Base-by-base conservation (phyloP, 2,797 vertebrate genomes). In the Enteromius viviparus region DNA sequence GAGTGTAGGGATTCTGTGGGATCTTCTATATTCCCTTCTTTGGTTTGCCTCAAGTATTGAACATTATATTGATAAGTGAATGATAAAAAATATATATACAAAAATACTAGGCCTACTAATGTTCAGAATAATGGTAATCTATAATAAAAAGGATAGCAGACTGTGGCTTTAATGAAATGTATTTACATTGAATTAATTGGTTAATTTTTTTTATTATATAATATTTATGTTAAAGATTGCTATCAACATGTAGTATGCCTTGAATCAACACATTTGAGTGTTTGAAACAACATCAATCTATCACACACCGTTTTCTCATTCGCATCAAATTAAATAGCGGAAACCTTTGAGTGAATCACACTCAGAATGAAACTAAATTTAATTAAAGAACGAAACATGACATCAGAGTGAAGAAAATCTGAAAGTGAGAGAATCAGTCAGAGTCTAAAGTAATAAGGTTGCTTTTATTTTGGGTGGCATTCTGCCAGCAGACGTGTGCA, bases 381-480 rank as follows among this genome's bases (percentile, higher is more conserved):
- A 76, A 82, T 58, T 37, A 78, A 82, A 69, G 11, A 62, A 11
- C 1, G 19, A 26, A 82, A 45, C 11, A 26, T 68, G 60, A 83
- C 5, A 60, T 53, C 6, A 62, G 29, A 68, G 64, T 37, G 29
- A 68, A 23, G 71, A 69, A 79, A 82, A 53, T 32, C 47, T 37
- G 62, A 58, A 76, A 29, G 64, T 60, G 70, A 68, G 53, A 9
- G 58, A 21, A 21, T 15, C 11, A 49, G 29, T 17, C 40, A 40
- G 15, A 65, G 71, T 69, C 77, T 23, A 19, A 65, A 84, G n/a
- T 85, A 83, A 78, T 69, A 47, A 78, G 74, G 75, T 60, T 55
- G 55, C 45, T 76, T 21, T 76, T 84, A 84, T 78, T 86, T 84
- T 34, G 29, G 40, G 37, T 71, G 42, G 81, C n/a, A 53, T 75